Evolutionary conservation across 2,113 vertebrate species (phyloP), one percentile per base, ranked within the genome.

Genomic region (Poeciliopsis retropinna): DNA sequence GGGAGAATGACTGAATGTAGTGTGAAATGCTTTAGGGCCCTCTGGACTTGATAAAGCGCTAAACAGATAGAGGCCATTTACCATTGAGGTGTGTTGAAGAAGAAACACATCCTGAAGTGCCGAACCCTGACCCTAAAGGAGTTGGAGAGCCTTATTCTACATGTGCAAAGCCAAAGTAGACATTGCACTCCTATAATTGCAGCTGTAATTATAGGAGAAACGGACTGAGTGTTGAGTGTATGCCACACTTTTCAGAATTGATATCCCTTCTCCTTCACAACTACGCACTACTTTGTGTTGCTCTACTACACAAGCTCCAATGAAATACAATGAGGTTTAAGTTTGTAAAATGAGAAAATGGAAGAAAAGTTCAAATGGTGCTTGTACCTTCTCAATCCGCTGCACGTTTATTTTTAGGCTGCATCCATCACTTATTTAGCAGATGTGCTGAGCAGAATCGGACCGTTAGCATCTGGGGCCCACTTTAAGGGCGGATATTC

Each of bases 401-500:
- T 32, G 44, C 15, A 5, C 15, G 7, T 63, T 63, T 30, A 31
- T 22, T 47, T 44, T 70, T 60, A 62, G 30, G 64, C 73, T 63
- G 81, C 71, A 85, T 75, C 51, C 51, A 57, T 57, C 51, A 19
- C 15, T 89, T 85, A 85, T 87, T 70, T 76, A 80, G 81, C 85
- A 85, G 82, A 73, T 90, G 87, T 91, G 83, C 76, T 75, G 81
- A 87, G 84, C 74, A 80, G 77, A 70, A 78, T 85, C 76, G 60
- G 67, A 68, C 72, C 75, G 93, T 93, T 93, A 94, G 91, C 91
- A 93, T 94, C 86, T 88, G 92, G 87, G 92, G 91, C 93, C 91
- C 80, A 79, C 78, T 91, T 88, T 85, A 82, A 90, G 88, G 92
- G 82, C 72, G 83, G 85, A 88, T 88, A 88, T 88, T 89, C 89